These are phyloP conservation scores for Megaceryle torquata DNA, from an alignment of 2,113 vertebrate genomes.

Conservation along the genomic window DNA sequence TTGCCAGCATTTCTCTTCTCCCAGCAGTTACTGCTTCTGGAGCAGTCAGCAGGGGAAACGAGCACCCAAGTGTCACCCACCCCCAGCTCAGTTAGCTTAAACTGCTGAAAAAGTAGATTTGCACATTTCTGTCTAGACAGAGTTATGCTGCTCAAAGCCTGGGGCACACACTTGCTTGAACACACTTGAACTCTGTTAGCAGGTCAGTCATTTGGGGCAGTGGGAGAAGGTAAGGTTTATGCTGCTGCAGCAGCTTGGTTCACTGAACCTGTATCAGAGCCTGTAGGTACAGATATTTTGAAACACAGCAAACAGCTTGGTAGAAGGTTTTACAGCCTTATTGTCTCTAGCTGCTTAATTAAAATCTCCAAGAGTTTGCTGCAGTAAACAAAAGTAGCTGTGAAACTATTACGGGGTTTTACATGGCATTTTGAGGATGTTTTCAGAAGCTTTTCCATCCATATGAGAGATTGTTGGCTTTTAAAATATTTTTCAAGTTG, in stretches of 20 bases:
- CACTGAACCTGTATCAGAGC: not conserved
- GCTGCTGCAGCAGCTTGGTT: not conserved
- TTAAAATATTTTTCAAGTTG: not conserved
- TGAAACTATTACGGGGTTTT: slow-evolving; percentile 14
- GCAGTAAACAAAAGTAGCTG: slow-evolving; percentile 24
- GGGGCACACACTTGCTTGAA: fast-evolving
- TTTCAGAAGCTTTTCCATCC: slow-evolving; percentile 24
- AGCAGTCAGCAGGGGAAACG: not conserved
- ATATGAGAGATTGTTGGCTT: not conserved
- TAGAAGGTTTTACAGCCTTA: not conserved
- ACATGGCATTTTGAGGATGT: slow-evolving; percentile 23
- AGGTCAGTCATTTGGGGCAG: not conserved
- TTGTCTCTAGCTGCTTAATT: not conserved
- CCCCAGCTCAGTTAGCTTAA: not conserved
- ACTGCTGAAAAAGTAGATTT: not conserved
- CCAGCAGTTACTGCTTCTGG: not conserved
- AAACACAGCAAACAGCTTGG: not conserved
- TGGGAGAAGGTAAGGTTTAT: not conserved
- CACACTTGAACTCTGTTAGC: not conserved
- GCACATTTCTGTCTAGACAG: not conserved
- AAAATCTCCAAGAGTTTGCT: not conserved
- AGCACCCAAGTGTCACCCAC: not conserved
- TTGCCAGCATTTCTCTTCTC: not conserved
- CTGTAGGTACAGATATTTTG: not conserved
- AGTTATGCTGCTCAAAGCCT: not conserved